A percentile compares a stretch with the other conserved stretches of the same genome.
phyloP scores from a whole-genome alignment of 2,888 invertebrate species.

The Byasa hedistus region DNA sequence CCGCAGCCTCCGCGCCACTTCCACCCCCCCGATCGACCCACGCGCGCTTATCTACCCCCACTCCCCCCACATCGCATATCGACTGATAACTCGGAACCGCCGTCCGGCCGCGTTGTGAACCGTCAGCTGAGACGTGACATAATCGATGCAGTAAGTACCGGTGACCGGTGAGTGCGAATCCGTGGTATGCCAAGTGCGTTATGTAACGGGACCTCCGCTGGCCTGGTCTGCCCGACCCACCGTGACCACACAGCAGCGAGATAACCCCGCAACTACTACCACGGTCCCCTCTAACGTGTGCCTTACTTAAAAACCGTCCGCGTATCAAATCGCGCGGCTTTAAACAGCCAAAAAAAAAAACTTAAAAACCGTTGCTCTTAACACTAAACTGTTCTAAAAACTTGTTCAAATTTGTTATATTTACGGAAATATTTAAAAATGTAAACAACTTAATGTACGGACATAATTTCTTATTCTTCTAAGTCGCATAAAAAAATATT shows the following conservation, averaged over 20 bases:
- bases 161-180: slow-evolving; percentile 56
- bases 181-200: slow-evolving; percentile 61
- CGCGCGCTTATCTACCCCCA: slow-evolving; percentile 39
- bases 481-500: no score
- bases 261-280: slow-evolving; percentile 1
- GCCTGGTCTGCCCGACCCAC: slow-evolving; percentile 17
- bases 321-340: no score
- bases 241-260: slow-evolving; percentile 16
- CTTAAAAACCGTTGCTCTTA: neutral
- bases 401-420: neutral
- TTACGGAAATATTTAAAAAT: neutral
- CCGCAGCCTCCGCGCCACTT: slow-evolving; percentile 70
- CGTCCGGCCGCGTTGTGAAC: slow-evolving; percentile 52
- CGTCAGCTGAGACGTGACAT: slow-evolving; percentile 75
- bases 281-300: neutral
- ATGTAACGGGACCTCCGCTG: slow-evolving; percentile 60
- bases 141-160: slow-evolving; percentile 76
- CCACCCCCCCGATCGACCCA: slow-evolving; percentile 53
- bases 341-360: no score
- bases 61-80: slow-evolving; percentile 41
- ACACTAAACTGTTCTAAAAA: neutral
- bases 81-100: slow-evolving; percentile 49
- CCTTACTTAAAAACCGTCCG: no score
- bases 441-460: neutral
- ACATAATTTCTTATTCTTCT: no score